Conservation (phyloP, 2,888 invertebrate genomes). For the Tortricodes alternella region DNA sequence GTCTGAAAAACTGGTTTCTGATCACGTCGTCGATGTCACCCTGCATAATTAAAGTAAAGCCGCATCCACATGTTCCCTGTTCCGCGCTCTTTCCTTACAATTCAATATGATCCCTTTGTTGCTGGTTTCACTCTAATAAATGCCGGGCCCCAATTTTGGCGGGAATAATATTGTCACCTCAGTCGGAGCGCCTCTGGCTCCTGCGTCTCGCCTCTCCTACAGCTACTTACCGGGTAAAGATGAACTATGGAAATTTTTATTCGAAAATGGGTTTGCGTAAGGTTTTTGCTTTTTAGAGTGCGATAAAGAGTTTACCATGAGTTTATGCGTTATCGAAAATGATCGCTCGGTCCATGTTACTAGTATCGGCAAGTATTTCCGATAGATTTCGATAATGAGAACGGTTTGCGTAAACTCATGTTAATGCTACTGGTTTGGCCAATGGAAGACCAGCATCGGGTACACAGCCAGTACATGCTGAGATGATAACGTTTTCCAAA, state of each 20-base stretch:
- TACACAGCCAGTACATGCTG: no score
- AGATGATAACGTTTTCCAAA: no score
- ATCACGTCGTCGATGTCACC: no score
- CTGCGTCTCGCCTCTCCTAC: slow-evolving; percentile 14
- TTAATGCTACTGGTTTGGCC: no score
- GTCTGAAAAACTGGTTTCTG: no score
- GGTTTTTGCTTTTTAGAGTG: not conserved
- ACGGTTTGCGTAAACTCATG: no score
- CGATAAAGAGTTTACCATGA: not conserved
- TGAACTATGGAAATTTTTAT: slow-evolving; percentile 29
- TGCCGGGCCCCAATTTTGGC: slow-evolving; percentile 73
- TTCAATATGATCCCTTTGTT: slow-evolving; percentile 82
- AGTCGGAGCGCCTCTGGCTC: slow-evolving; percentile 32
- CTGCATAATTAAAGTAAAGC: slow-evolving; percentile 33
- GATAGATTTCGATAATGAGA: no score
- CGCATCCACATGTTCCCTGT: slow-evolving; percentile 47
- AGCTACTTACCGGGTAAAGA: slow-evolving; percentile 18
- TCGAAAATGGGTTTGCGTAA: slow-evolving; percentile 23
- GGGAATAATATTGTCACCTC: slow-evolving; percentile 80
- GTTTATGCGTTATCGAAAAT: not conserved
- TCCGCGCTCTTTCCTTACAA: slow-evolving; percentile 62
- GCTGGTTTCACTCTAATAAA: slow-evolving; percentile 81
- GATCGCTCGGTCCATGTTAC: no score
- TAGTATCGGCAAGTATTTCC: no score
- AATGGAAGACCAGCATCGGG: no score